These are phyloP conservation scores for Amblyjoppa proteus DNA, from an alignment of 2,888 invertebrate species.

Conservation along the genomic window DNA sequence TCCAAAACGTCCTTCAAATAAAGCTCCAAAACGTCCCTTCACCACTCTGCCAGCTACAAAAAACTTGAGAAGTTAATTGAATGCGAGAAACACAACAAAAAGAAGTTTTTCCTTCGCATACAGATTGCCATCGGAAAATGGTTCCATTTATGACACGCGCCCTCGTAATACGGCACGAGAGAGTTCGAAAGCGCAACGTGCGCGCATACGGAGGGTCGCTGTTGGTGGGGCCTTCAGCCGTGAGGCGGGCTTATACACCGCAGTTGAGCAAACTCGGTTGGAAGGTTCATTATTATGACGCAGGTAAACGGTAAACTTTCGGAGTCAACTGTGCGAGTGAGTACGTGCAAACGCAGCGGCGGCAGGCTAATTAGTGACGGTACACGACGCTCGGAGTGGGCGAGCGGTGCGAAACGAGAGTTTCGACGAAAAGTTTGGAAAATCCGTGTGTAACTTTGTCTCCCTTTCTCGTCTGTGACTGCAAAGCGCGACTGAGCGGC, in stretches of 20 bases:
- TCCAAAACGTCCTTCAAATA: not conserved
- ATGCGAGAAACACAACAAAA: too few relatives aligned
- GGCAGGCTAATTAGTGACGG: conserved; percentile 22
- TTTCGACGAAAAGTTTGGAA: conserved; percentile 22
- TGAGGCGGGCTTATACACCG: conserved; percentile 18
- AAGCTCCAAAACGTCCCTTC: too few relatives aligned
- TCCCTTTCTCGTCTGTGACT: not conserved
- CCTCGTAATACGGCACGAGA: not conserved
- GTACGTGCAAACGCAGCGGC: not conserved
- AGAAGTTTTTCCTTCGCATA: too few relatives aligned
- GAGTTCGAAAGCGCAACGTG: not conserved
- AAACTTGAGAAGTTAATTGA: too few relatives aligned
- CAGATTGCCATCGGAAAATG: not conserved
- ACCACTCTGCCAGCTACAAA: too few relatives aligned
- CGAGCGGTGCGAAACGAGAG: not conserved
- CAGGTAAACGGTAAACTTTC: conserved; percentile 30
- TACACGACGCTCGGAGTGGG: not conserved
- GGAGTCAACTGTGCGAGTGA: not conserved
- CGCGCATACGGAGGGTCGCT: not conserved
- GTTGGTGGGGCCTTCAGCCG: not conserved
- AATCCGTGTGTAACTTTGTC: conserved; percentile 8
- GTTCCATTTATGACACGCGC: not conserved
- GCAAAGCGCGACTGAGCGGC: not conserved
- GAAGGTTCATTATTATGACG: conserved; percentile 46
- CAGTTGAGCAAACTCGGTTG: conserved; percentile 5